A percentile compares a stretch with the other conserved stretches of the same genome.
Evolutionary conservation across 1,140 invertebrate species (phyloP).

Genomic region (Drosophila pectinifera): DNA sequence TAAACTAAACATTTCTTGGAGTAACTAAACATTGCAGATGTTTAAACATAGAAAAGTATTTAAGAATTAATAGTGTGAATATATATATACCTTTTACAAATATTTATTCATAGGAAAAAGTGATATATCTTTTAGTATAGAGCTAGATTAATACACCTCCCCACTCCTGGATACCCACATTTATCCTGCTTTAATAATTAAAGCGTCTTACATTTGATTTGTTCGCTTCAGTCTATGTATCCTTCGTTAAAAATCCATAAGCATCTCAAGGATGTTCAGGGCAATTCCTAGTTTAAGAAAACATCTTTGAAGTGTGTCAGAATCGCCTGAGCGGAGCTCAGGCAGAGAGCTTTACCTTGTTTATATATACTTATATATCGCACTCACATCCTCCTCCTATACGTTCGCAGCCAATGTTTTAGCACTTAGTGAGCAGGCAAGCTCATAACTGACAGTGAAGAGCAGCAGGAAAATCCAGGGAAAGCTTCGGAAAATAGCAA

Average conservation of each 20-base stretch:
- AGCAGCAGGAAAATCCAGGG: constrained; percentile 21
- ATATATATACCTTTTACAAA: not conserved
- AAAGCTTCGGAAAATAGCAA: constrained; percentile 21
- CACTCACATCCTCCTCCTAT: not conserved
- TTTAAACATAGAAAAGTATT: not conserved
- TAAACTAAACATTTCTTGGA: not conserved
- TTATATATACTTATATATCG: constrained; percentile 9
- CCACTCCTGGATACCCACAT: too few species aligned
- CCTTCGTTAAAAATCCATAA: not conserved
- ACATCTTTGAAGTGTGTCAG: constrained; percentile 31
- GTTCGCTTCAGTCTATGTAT: not conserved
- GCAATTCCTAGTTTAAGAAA: constrained; percentile 9
- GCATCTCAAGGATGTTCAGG: constrained; percentile 9
- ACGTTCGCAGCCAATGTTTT: constrained; percentile 36
- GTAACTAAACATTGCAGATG: not conserved
- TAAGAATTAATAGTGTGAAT: not conserved
- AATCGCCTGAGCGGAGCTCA: constrained; percentile 6
- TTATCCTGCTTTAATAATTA: not conserved
- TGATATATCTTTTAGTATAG: too few species aligned
- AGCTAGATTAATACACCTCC: too few species aligned
- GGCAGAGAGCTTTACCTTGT: constrained; percentile 38
- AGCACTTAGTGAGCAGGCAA: constrained; percentile 31
- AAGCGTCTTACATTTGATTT: not conserved
- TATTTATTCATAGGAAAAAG: not conserved
- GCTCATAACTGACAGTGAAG: constrained; percentile 36